Evolutionary conservation across 2,797 vertebrate species (phyloP), one percentile per base, ranked within the genome.

Genomic region (Eulemur mongoz): DNA sequence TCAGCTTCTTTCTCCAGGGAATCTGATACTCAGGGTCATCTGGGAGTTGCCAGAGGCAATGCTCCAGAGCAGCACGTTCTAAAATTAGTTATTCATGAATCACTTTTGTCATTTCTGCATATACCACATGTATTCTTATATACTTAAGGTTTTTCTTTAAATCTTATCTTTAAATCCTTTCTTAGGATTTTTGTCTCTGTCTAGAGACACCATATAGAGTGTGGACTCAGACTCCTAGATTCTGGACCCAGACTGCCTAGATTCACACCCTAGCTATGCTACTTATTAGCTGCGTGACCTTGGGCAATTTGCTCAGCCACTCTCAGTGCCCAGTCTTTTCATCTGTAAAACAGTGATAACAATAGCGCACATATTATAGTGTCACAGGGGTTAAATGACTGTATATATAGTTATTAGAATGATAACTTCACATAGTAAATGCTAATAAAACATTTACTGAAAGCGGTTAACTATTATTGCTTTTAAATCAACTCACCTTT

Each of bases 401-500:
- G 14, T 40, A 30, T 23, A 78, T 65, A 35, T 11, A 93, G 17
- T 78, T 63, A 48, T 82, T 40, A 92, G 52, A 85, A 93, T 22
- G 43, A 25, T 50, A 90, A 54, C 38, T 40, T 63, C 59, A 90
- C 30, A 85, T 18, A 73, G 48, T 54, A 91, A 92, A 23, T 67
- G 63, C 3, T 23, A 57, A 22, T 57, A 57, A 57, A 57, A 57
- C 8, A 22, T 57, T 83, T 61, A 89, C 23, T 75, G 88, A 57
- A 57, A 57, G 54, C 76, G 80, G 25, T 73, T 72, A 90, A 79
- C 50, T 43, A 52, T n/a, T 70, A 85, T 11, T 93, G 45, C 12
- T 90, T 94, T 89, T 79, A 94, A 89, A 72, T 75, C 63, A 89
- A 83, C 43, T 67, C 50, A 90, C 3, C 40, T 82, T 94, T 90